These are phyloP conservation scores for Elaphurus davidianus DNA, from an alignment of 2,113 vertebrate genomes.

Conservation along the genomic window DNA sequence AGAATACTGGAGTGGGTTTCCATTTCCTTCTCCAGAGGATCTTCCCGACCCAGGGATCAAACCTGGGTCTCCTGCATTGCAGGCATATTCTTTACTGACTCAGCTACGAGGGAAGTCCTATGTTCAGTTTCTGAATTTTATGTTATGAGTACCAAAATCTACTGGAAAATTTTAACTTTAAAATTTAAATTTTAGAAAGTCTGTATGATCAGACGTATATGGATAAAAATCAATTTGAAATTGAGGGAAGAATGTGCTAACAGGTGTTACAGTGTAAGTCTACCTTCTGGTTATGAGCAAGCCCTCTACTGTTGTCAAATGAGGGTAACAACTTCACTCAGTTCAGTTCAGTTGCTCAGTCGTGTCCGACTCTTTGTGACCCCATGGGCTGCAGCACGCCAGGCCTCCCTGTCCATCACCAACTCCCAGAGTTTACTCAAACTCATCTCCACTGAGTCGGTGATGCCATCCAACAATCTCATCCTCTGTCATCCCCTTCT, in stretches of 20 bases:
- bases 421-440: neutral
- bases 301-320: neutral
- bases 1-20: neutral
- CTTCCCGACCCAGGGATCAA: neutral
- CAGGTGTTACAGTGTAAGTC: neutral
- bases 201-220: neutral
- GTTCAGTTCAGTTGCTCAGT: neutral
- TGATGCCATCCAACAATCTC: neutral
- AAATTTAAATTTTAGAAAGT: neutral
- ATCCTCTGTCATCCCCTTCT: neutral
- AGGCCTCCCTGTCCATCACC: neutral
- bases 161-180: neutral
- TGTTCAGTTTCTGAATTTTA: neutral
- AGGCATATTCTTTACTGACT: neutral
- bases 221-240: neutral
- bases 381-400: neutral
- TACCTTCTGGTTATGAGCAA: neutral
- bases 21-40: neutral
- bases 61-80: neutral
- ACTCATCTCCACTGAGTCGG: neutral
- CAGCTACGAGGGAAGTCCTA: neutral
- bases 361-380: accelerated
- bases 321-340: neutral
- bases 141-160: neutral
- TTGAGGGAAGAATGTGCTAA: neutral